Conservation (phyloP, 2,888 invertebrate genomes). For the Axea sp. region DNA sequence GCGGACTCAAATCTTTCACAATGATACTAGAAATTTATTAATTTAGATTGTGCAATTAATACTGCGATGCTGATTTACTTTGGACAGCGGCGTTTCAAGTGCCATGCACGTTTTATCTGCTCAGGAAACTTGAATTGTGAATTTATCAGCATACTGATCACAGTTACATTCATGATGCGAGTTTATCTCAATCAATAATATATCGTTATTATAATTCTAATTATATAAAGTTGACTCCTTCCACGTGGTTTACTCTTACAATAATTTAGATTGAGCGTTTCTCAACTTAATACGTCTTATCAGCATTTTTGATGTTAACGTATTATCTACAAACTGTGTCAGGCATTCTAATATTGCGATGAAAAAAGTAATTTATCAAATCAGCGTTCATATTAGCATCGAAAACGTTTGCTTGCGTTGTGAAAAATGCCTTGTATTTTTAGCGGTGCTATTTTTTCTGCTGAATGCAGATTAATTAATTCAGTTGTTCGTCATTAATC, state of each 20-base stretch:
- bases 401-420: not conserved
- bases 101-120: conserved; percentile 12
- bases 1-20: too few relatives aligned
- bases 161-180: conserved; percentile 1
- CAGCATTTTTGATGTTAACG: conserved; percentile 27
- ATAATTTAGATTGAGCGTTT: conserved; percentile 6
- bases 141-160: conserved; percentile 30
- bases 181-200: conserved; percentile 37
- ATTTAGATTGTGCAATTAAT: conserved; percentile 22
- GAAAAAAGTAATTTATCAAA: conserved; percentile 21
- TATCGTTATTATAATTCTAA: conserved; percentile 33
- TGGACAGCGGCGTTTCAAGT: conserved; percentile 12
- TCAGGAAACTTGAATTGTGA: conserved; percentile 15
- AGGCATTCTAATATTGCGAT: conserved; percentile 21
- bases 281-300: conserved; percentile 29
- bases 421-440: not conserved
- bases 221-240: conserved; percentile 22
- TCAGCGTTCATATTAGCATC: conserved; percentile 9
- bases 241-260: not conserved
- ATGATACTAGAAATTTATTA: not conserved
- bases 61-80: conserved; percentile 19
- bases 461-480: not conserved
- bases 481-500: too few relatives aligned
- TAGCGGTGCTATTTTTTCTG: not conserved
- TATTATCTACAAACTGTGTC: conserved; percentile 28